Evolutionary conservation across 2,797 vertebrate species (phyloP).

Genomic region (Pseudocheirus occidentalis): DNA sequence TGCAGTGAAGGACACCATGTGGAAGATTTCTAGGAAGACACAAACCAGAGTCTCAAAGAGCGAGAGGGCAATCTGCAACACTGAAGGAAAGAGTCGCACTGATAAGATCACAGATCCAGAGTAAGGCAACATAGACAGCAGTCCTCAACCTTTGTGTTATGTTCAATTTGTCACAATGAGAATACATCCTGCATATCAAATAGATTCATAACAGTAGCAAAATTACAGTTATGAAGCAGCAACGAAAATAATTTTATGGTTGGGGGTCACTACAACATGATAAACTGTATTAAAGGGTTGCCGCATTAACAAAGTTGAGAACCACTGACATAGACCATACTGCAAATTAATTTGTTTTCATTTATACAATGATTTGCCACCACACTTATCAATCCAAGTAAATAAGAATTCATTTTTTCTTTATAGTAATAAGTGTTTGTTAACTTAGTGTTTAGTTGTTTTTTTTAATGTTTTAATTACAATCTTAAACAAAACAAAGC

Average conservation of each 20-base stretch:
- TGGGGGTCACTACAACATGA: too few relatives aligned
- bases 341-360: not conserved
- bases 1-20: not conserved
- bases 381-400: not conserved
- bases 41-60: not conserved
- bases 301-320: too few relatives aligned
- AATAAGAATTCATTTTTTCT: not conserved
- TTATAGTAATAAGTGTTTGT: not conserved
- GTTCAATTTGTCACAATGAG: too few relatives aligned
- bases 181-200: too few relatives aligned
- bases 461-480: not conserved
- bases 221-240: too few relatives aligned
- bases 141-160: too few relatives aligned
- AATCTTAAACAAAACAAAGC: not conserved
- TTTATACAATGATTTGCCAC: not conserved
- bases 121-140: not conserved
- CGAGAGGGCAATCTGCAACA: not conserved
- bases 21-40: not conserved
- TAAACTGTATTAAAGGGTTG: too few relatives aligned
- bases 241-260: too few relatives aligned
- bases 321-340: not conserved
- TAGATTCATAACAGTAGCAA: too few relatives aligned
- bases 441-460: not conserved
- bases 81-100: not conserved
- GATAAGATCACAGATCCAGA: not conserved